Evolutionary conservation across 2,797 vertebrate genomes (phyloP), one percentile per base, ranked within the genome.

Genomic region (Oreonectes daqikongensis): DNA sequence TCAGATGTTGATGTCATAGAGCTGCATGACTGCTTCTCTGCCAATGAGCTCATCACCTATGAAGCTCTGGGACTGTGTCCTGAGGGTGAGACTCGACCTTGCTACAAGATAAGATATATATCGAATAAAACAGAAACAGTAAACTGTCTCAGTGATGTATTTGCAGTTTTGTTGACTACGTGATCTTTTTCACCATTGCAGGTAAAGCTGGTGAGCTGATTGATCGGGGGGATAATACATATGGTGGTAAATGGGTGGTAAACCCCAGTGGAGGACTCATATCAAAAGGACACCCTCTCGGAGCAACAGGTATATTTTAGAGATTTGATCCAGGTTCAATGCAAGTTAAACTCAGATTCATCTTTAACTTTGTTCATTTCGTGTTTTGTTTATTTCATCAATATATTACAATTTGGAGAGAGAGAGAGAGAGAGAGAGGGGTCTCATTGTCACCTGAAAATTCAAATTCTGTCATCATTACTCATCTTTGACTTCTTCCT

Each of bases 241-340:
- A 98, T 0, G 98, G 97, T 83, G 97, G 98, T 69, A 96, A 96
- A 85, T 97, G 96, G 94, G 97, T 99, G 67, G 69, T 99, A 82
- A 99, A 99, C 88, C 98, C 98, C 22, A 99, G 97, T 0, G 98
- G 98, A 18, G 98, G 98, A 50, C 93, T 99, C 87, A 95, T 98
- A 91, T 96, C 98, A 20, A 99, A 98, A 87, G 98, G 98, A 85
- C 98, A 99, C 79, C 97, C 97, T 8, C 90, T 99, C 11, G 97
- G 98, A 38, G 98, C 98, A 73, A 99, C 98, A 95, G 98, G 97
- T 99, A 66, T 0, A 18, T 1, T 24, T 64, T 1, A 24, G 14
- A 15, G 26, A 17, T 24, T 24, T 50, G 18, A 5, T 48, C 4
- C 4, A 48, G 46, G 46, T 48, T 48, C 46, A 18, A n/a, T n/a